Base-by-base conservation (phyloP, 2,888 invertebrate genomes). In the Eurytoma adleriae region DNA sequence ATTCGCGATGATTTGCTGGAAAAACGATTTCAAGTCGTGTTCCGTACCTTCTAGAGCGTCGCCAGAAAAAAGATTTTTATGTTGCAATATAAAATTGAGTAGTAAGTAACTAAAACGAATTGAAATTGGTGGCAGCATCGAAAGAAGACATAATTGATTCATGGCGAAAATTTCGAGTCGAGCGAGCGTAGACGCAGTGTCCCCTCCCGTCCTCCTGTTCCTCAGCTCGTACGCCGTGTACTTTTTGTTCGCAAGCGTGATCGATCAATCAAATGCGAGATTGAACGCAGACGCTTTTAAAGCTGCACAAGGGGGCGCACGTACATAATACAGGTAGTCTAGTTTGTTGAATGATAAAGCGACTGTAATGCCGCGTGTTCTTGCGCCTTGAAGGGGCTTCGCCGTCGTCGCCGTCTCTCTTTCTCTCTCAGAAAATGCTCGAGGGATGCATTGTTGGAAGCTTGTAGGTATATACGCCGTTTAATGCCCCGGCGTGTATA, bases 181-280 rank as follows among this genome's bases (percentile, higher is more conserved):
- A 18, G 3, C 12, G 14, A 7, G 24, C 14, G n/a, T 56, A n/a
- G 52, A 40, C 40, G n/a, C 48, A 13, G n/a, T 18, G 20, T 61
- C n/a, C 54, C 54, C 52, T 24, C 40, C 20, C 4, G 30, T 27
- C 30, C 24, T 27, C 10, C 50, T 48, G 14, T 64, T 16, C 66
- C 30, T 20, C 61, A 0, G 13, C 10, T 4, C 14, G 27, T 24
- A 30, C 16, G 13, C 5, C n/a, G 18, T 5, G 4, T 24, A 40
- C 40, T 14, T 78, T 72, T 61, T 72, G 52, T 54, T 12, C 54
- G 30, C 68, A 48, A 67, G 62, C 68, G 62, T 69, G 68, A 73
- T 78, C 78, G 61, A 78, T 78, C 78, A 78, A 78, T 78, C 78
- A 78, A 73, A 62, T 13, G 13, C n/a, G 27, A 69, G 73, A 78